A percentile compares a stretch with the other conserved stretches of the same genome.
These are phyloP conservation scores for Monomorium pharaonis DNA, from an alignment of 1,140 invertebrate genomes.

Conservation along the genomic window DNA sequence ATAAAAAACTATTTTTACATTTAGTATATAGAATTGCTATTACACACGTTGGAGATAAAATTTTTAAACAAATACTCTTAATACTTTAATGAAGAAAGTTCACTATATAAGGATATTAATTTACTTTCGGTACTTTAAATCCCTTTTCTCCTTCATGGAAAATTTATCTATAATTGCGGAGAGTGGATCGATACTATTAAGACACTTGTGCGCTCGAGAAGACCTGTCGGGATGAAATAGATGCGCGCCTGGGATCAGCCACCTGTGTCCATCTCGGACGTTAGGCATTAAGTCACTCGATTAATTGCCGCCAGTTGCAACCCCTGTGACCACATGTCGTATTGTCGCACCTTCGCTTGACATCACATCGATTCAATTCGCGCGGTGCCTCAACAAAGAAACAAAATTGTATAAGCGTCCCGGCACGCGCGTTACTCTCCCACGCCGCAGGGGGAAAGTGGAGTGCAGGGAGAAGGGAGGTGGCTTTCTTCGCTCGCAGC, in stretches of 20 bases:
- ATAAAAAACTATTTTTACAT: not conserved
- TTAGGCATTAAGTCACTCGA: constrained; percentile 8
- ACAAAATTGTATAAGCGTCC: constrained; percentile 49
- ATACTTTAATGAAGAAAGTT: not conserved
- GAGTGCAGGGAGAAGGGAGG: not conserved
- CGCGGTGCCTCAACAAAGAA: not conserved
- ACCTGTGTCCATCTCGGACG: not conserved
- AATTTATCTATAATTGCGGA: not conserved
- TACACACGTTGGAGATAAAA: not conserved
- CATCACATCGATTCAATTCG: constrained; percentile 50
- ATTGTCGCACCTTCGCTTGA: constrained; percentile 14
- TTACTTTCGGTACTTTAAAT: not conserved
- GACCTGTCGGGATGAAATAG: not conserved
- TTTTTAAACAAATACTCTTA: not conserved
- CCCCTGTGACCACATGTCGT: not conserved
- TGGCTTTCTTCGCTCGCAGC: not conserved
- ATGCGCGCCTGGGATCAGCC: not conserved
- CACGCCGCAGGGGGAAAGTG: not conserved
- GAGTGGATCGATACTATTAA: too few species aligned
- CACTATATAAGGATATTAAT: not conserved
- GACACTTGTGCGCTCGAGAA: not conserved
- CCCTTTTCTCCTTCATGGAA: not conserved
- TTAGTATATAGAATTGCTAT: not conserved
- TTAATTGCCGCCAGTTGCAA: constrained; percentile 38
- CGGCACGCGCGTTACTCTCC: constrained; percentile 12